Conservation (phyloP, 1,140 invertebrate genomes). For the Linepithema humile region DNA sequence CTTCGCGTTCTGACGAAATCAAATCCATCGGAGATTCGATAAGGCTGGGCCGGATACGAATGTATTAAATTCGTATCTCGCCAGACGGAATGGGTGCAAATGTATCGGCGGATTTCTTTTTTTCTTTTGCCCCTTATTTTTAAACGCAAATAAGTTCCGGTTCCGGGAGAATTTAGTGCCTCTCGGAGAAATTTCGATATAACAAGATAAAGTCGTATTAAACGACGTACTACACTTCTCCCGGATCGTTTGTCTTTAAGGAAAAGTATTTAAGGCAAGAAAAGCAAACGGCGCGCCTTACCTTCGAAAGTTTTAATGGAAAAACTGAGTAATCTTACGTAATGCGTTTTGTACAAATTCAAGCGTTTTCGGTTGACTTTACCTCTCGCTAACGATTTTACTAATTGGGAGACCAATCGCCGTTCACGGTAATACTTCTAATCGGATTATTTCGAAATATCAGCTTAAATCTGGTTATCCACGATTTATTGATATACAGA, state of each 20-base stretch:
- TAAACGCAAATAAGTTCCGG: constrained; percentile 5
- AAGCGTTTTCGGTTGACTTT: background rate
- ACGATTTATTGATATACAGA: background rate
- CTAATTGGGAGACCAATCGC: constrained; percentile 20
- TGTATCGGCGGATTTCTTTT: constrained; percentile 27
- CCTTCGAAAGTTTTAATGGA: constrained; percentile 41
- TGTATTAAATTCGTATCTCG: constrained; percentile 50
- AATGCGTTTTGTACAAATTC: constrained; percentile 24
- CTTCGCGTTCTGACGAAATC: constrained; percentile 62
- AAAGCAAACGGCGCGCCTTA: background rate
- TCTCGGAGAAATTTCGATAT: constrained; percentile 41
- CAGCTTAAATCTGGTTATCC: constrained; percentile 4
- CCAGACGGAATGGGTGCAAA: constrained; percentile 34
- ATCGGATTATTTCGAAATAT: constrained; percentile 36
- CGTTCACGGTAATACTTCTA: background rate
- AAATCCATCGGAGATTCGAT: constrained; percentile 58
- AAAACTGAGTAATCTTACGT: constrained; percentile 34
- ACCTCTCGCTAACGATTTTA: constrained; percentile 14
- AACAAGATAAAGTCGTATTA: constrained; percentile 42
- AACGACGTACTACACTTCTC: background rate
- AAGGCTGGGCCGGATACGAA: background rate
- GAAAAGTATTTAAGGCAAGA: constrained; percentile 15
- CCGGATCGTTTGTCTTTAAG: constrained; percentile 32
- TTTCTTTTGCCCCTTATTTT: background rate
- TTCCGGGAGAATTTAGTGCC: constrained; percentile 16